Evolutionary conservation across 2,113 vertebrate genomes (phyloP).

Genomic region (Ophthalmolycus amberensis): DNA sequence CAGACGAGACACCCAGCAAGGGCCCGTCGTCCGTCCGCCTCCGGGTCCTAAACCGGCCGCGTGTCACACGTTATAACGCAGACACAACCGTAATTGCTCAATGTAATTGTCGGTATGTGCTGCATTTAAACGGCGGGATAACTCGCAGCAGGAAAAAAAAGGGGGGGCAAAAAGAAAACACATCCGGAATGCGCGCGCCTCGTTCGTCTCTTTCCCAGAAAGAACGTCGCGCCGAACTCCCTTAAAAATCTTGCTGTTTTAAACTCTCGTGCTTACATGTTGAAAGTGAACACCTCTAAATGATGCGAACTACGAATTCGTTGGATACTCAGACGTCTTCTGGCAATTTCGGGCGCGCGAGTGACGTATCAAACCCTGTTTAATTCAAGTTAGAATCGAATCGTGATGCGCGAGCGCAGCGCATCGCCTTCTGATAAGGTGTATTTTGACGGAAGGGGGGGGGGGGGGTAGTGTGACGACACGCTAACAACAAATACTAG

Average conservation of each 20-base stretch:
- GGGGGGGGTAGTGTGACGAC: neutral
- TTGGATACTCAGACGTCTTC: accelerated
- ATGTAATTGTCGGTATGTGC: neutral
- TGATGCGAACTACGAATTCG: accelerated
- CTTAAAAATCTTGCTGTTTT: neutral
- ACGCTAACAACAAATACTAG: neutral
- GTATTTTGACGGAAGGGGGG: neutral
- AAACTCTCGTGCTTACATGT: too few species aligned
- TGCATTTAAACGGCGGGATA: neutral
- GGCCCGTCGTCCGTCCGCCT: constrained; percentile 55
- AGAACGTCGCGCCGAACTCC: constrained; percentile 29
- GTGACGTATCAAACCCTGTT: accelerated
- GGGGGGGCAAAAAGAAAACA: neutral
- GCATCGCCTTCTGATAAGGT: neutral
- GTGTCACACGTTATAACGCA: constrained; percentile 16
- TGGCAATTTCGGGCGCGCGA: neutral
- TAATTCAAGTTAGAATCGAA: neutral
- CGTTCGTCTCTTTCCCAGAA: neutral
- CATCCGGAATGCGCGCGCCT: neutral
- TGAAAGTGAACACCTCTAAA: accelerated
- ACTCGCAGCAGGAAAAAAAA: neutral
- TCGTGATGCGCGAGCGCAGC: neutral
- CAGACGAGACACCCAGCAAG: constrained; percentile 52
- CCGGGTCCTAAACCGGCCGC: constrained; percentile 33
- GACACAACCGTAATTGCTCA: neutral